Conservation (phyloP, 1,140 invertebrate species). For the Nixonia krombeini region DNA sequence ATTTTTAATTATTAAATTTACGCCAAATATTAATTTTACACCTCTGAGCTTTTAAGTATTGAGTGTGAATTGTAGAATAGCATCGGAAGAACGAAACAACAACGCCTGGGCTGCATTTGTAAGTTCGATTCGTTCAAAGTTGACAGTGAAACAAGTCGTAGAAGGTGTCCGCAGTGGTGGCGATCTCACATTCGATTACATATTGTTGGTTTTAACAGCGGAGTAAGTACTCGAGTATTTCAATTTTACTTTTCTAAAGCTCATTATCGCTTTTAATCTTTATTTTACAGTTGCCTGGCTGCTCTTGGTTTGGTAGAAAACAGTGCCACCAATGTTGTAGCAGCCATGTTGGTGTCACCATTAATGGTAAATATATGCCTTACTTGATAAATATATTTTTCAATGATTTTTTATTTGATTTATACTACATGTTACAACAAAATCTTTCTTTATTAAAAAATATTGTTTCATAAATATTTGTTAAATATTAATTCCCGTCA, state of each 20-base stretch:
- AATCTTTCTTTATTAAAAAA: too few relatives aligned
- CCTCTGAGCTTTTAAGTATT: background rate
- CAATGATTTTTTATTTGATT: too few relatives aligned
- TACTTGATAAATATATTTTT: too few relatives aligned
- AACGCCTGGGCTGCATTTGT: constrained; percentile 80
- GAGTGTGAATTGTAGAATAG: constrained; percentile 11
- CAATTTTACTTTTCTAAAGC: background rate
- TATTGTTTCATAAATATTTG: too few relatives aligned
- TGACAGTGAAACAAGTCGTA: constrained; percentile 89
- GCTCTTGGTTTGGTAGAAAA: constrained; percentile 85
- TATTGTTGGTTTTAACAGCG: constrained; percentile 83
- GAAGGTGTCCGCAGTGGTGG: constrained; percentile 83
- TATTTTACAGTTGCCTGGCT: constrained; percentile 70
- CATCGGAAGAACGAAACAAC: constrained; percentile 54
- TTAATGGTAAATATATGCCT: constrained; percentile 84
- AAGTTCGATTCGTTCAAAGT: constrained; percentile 81
- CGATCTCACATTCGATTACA: constrained; percentile 87
- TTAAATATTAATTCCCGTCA: too few relatives aligned
- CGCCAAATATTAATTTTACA: background rate
- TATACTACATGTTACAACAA: too few relatives aligned
- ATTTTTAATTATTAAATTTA: background rate
- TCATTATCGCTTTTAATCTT: constrained; percentile 14
- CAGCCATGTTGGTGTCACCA: constrained; percentile 90
- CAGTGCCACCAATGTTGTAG: constrained; percentile 85
- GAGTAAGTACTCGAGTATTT: constrained; percentile 74